Base-by-base conservation (phyloP, 2,888 invertebrate genomes). In the Prosapia bicincta region DNA sequence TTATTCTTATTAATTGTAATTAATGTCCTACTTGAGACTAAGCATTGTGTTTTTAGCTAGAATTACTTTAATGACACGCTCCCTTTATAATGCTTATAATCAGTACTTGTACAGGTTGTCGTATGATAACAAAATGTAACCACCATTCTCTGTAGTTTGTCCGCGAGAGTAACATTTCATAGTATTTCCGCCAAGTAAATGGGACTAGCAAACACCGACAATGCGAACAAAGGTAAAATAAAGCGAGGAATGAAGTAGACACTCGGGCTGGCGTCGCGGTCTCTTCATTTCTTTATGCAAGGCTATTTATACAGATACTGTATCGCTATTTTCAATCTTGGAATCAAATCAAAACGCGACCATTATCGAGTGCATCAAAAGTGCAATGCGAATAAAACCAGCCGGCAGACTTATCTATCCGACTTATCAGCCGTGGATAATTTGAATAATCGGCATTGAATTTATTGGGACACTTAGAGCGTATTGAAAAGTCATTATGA, bases 271-370 rank as follows among this genome's bases (percentile, higher is more conserved):
- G 54, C 54, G 54, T 54, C 54, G 20, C 54, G 13, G 54, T 20
- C 54, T 54, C 54, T 54, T 54, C 54, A 54, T 54, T 20, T 54
- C 54, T 54, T 54, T 54, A 54, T 54, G 54, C 54, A 54, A 54
- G 54, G 54, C 54, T 54, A 54, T 54, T 54, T 54, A 54, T 54
- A 54, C n/a, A 20, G 54, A 54, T 54, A 54, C 54, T 20, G 54
- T 54, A 54, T 54, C 54, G 54, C 54, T 54, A 54, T 54, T 54
- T 54, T 54, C 54, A 54, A 54, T 54, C 54, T 54, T 54, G 54
- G 54, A 54, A 54, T 54, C 54, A 54, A 54, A 54, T 54, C 54
- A 54, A 54, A 54, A 6, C 54, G n/a, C 13, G 20, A 20, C 54
- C 20, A 54, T 54, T 54, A 54, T 54, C 54, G 54, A 54, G 20